A percentile compares a stretch with the other conserved stretches of the same genome.
phyloP scores from a whole-genome alignment of 2,797 vertebrate species.

The Avahi laniger region DNA sequence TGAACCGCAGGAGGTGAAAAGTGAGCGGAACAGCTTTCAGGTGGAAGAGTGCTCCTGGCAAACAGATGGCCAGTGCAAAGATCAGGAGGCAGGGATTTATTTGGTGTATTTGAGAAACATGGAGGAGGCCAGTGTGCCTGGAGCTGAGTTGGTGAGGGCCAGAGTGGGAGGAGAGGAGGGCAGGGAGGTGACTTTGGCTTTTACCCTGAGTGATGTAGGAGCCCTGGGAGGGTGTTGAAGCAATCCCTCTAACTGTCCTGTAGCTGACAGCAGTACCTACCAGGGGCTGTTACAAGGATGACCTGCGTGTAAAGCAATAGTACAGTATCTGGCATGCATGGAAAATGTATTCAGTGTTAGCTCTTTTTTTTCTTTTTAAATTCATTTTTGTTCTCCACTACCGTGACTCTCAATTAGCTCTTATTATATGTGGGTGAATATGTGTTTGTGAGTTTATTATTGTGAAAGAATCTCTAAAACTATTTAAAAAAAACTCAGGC shows the following conservation, averaged over 20 bases:
- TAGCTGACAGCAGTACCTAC: background rate
- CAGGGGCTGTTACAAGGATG: background rate
- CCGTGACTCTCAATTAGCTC: background rate
- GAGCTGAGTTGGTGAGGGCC: background rate
- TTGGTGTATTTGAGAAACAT: background rate
- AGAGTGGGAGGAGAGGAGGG: background rate
- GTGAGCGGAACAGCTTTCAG: background rate
- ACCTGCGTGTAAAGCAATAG: background rate
- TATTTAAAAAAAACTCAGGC: no score
- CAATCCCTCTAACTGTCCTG: background rate
- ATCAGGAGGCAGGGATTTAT: background rate
- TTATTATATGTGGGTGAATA: background rate
- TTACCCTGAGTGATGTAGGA: background rate
- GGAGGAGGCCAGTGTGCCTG: background rate
- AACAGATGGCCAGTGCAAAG: background rate
- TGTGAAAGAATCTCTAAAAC: background rate
- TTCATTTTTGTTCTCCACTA: background rate
- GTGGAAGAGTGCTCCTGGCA: background rate
- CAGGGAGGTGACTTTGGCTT: background rate
- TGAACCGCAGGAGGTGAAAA: background rate
- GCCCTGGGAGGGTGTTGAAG: no score
- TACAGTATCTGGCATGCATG: background rate
- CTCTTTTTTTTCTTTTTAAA: background rate
- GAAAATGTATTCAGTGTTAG: background rate
- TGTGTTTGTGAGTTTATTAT: background rate